Base-by-base conservation (phyloP, 2,797 vertebrate genomes). In the Loriculus beryllinus region DNA sequence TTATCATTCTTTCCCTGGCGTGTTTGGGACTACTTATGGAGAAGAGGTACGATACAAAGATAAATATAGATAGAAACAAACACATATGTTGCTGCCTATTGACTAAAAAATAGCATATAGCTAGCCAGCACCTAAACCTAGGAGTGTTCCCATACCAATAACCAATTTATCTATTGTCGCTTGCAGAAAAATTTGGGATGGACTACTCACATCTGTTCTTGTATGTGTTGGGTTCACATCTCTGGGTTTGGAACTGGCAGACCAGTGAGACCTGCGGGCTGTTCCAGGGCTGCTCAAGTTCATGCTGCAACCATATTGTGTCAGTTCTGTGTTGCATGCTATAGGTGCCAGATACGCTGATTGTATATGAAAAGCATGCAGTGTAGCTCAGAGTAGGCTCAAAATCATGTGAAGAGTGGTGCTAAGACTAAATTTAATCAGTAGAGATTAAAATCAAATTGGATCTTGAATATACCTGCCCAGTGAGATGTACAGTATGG, bases 21-120 rank as follows among this genome's bases (percentile, higher is more conserved):
- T 98, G 98, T 39, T 96, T 99, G 65, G 99, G 99, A 59, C 98
- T 98, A 88, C 97, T 99, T 93, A 96, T 98, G 16, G 98, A 99
- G 65, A 98, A 98, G 96, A 99, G 98, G 99, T 98, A 98, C 96
- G 91, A 92, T 29, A 40, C 16, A 56, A 76, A 92, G 0, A 23
- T 67, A 75, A 65, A 26, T 62, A 37, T 1, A 12, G 15, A 49
- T 63, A n/a, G 9, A 18, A 10, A 39, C 4, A 4, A 62, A 31
- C 18, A 17, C 7, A 6, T 10, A 16, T 0, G 0, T 54, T 59
- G 20, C 26, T 74, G 14, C 48, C 25, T 62, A n/a, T 56, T 76
- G n/a, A 40, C n/a, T 45, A 40, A 23, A 64, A 74, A 51, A 60
- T 59, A 37, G 65, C 4, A 22, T 6, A 4, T 15, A 12, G 57